Evolutionary conservation across 2,888 invertebrate species (phyloP).

Genomic region (Mimachlamys varia): DNA sequence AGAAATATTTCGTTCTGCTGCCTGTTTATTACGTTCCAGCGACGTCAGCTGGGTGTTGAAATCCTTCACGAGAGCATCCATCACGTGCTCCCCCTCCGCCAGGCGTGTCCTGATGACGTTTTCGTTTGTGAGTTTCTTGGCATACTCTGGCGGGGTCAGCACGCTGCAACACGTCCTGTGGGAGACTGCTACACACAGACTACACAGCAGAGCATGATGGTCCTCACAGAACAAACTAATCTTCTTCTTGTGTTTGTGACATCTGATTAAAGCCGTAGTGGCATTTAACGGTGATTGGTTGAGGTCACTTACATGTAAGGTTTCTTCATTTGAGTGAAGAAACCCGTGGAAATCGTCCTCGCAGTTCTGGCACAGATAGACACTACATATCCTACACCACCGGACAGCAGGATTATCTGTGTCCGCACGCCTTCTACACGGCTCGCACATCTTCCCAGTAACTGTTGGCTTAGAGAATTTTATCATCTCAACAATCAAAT

Average conservation of each 20-base stretch:
- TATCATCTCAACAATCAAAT: constrained; percentile 19
- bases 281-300: neutral
- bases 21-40: neutral
- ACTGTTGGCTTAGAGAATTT: neutral
- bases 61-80: neutral
- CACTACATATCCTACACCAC: neutral
- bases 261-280: neutral
- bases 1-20: neutral
- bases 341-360: neutral
- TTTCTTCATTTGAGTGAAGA: neutral
- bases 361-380: neutral
- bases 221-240: constrained; percentile 28
- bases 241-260: neutral
- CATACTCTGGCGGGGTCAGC: neutral
- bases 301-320: neutral
- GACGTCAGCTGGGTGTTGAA: neutral
- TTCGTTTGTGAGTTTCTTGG: neutral
- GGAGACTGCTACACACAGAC: neutral
- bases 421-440: neutral
- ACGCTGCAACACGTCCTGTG: neutral
- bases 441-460: neutral
- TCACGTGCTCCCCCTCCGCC: neutral
- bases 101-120: neutral
- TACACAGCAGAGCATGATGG: neutral
- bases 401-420: neutral